Evolutionary conservation across 1,140 invertebrate genomes (phyloP).

Genomic region (Oreohelix idahoensis): DNA sequence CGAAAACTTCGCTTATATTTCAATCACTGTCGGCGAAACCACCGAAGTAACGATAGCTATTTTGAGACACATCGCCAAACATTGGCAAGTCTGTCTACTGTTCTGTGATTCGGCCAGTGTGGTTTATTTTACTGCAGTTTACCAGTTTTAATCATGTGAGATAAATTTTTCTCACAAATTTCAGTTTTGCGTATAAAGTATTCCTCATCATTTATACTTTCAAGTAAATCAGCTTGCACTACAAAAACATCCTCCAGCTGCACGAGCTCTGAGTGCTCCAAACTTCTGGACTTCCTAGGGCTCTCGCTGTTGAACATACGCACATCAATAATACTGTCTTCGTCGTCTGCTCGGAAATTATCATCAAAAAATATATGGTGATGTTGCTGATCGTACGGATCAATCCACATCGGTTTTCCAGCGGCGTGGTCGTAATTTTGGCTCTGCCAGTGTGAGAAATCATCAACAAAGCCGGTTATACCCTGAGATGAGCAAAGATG

Average conservation of each 20-base stretch:
- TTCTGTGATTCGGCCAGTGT: no score
- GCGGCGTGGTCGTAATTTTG: constrained; percentile 59
- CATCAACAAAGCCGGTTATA: constrained; percentile 65
- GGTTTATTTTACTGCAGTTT: no score
- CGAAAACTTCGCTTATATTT: no score
- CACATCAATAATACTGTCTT: constrained; percentile 69
- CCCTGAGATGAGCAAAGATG: constrained; percentile 57
- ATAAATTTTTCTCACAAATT: constrained; percentile 65
- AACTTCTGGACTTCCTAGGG: constrained; percentile 43
- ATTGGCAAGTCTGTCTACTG: no score
- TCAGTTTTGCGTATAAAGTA: constrained; percentile 65
- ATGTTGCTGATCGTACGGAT: constrained; percentile 56
- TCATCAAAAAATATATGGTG: constrained; percentile 73
- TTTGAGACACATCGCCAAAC: no score
- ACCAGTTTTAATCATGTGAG: constrained; percentile 49
- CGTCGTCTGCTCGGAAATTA: constrained; percentile 65
- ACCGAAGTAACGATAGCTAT: no score
- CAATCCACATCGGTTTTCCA: constrained; percentile 69
- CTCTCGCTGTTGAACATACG: constrained; percentile 56
- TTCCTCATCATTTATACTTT: constrained; percentile 62
- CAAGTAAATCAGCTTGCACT: constrained; percentile 66
- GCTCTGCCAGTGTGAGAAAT: constrained; percentile 67
- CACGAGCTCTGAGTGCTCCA: constrained; percentile 54
- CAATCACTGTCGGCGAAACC: no score
- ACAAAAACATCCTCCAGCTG: constrained; percentile 62